Percentiles rank a stretch among this genome's conserved stretches.
phyloP scores from a whole-genome alignment of 2,888 invertebrate genomes.

The Cryptocephalus moraei region DNA sequence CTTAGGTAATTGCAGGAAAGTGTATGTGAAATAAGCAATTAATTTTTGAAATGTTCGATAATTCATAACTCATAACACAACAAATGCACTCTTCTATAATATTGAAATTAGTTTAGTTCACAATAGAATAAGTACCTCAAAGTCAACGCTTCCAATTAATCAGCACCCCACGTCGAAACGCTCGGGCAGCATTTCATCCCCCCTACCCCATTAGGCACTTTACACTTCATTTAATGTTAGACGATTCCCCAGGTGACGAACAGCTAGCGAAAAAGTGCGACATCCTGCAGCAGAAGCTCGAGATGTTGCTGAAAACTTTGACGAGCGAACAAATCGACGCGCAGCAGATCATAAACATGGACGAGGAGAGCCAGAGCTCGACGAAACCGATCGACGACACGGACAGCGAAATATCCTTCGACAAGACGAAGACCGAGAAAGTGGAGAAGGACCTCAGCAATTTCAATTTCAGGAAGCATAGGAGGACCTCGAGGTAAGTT shows the following conservation, averaged over 20 bases:
- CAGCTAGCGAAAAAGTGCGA: slow-evolving; percentile 58
- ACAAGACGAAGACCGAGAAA: slow-evolving; percentile 33
- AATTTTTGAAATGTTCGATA: too few species aligned
- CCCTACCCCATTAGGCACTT: neutral
- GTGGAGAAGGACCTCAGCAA: slow-evolving; percentile 38
- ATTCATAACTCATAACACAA: too few species aligned
- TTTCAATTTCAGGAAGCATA: slow-evolving; percentile 36
- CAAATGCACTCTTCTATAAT: too few species aligned
- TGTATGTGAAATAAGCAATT: too few species aligned
- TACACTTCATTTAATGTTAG: neutral
- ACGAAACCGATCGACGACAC: slow-evolving; percentile 27
- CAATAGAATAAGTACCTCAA: too few species aligned
- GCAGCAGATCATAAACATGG: slow-evolving; percentile 17
- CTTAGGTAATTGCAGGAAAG: too few species aligned
- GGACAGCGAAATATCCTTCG: slow-evolving; percentile 36
- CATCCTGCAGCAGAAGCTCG: slow-evolving; percentile 64
- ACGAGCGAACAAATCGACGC: slow-evolving; percentile 52
- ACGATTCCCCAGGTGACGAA: slow-evolving; percentile 40
- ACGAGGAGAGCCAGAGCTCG: slow-evolving; percentile 11
- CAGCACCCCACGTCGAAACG: too few species aligned
- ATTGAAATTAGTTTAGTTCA: too few species aligned
- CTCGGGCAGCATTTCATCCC: too few species aligned
- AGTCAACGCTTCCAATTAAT: too few species aligned
- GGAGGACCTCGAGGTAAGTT: slow-evolving; percentile 38
- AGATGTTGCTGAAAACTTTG: slow-evolving; percentile 59